Percentiles rank a stretch among this genome's conserved stretches.
Evolutionary conservation across 1,140 invertebrate species (phyloP).

Genomic region (Drosophila kanapiae): DNA sequence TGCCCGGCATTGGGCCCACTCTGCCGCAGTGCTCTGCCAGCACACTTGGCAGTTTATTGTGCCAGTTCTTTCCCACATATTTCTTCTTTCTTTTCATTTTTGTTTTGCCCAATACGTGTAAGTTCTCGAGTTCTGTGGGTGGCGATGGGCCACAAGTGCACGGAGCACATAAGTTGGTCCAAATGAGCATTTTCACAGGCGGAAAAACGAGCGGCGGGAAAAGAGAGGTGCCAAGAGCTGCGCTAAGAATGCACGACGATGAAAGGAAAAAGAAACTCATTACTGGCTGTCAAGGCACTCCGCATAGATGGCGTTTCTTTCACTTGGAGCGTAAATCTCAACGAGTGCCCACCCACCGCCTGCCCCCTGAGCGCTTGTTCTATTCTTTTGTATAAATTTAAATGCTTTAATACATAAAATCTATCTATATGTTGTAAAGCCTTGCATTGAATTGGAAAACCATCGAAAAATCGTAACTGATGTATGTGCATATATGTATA

Average conservation of each 20-base stretch:
- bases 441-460: too few relatives aligned
- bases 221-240: constrained; percentile 18
- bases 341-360: not conserved
- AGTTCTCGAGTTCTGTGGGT: constrained; percentile 16
- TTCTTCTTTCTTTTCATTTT: not conserved
- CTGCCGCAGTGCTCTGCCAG: not conserved
- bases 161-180: constrained; percentile 11
- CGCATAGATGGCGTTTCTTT: constrained; percentile 21
- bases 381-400: not conserved
- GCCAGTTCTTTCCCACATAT: constrained; percentile 45
- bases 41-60: constrained; percentile 67
- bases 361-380: not conserved
- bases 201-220: not conserved
- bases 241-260: constrained; percentile 22
- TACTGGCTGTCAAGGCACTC: constrained; percentile 22
- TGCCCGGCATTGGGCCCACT: not conserved
- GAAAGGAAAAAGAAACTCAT: constrained; percentile 36
- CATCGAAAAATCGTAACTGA: too few relatives aligned
- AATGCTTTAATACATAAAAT: not conserved
- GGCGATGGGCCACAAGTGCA: constrained; percentile 29
- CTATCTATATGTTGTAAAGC: too few relatives aligned
- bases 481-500: too few relatives aligned
- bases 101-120: constrained; percentile 5
- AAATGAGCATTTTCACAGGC: constrained; percentile 15
- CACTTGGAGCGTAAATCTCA: constrained; percentile 3